A percentile compares a stretch with the other conserved stretches of the same genome.
Conservation (phyloP, 2,888 invertebrate genomes). For the Agrotis puta region DNA sequence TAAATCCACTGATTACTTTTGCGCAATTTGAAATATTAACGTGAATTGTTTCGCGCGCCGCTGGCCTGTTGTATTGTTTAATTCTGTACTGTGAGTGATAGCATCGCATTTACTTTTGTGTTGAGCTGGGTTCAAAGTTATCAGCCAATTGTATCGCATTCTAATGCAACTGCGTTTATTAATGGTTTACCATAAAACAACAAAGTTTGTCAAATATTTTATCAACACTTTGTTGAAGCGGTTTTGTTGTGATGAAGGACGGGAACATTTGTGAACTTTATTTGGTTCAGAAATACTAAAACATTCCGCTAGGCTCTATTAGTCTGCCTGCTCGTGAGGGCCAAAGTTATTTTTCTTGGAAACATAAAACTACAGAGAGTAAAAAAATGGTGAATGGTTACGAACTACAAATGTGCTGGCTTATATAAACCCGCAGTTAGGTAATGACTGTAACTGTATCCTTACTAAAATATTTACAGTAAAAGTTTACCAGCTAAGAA, state of each 20-base stretch:
- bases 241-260: constrained; percentile 22
- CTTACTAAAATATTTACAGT: constrained; percentile 68
- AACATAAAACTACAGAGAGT: constrained; percentile 29
- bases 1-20: constrained; percentile 76
- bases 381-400: constrained; percentile 50
- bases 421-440: constrained; percentile 57
- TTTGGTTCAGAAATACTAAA: constrained; percentile 20
- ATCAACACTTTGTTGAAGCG: constrained; percentile 35
- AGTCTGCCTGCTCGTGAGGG: constrained; percentile 7
- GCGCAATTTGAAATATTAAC: constrained; percentile 79
- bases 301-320: constrained; percentile 10
- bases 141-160: constrained; percentile 59
- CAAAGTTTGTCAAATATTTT: constrained; percentile 38
- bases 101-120: constrained; percentile 60
- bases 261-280: constrained; percentile 9
- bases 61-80: constrained; percentile 61
- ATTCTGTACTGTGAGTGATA: constrained; percentile 63
- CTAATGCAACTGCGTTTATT: constrained; percentile 60
- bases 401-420: constrained; percentile 59
- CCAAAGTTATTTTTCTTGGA: constrained; percentile 15
- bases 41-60: constrained; percentile 74
- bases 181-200: constrained; percentile 50
- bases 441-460: constrained; percentile 65
- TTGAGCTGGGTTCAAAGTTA: constrained; percentile 56
- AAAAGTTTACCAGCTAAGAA: constrained; percentile 68